Evolutionary conservation across 2,888 invertebrate genomes (phyloP).

Genomic region (Caenorhabditis sulstoni): DNA sequence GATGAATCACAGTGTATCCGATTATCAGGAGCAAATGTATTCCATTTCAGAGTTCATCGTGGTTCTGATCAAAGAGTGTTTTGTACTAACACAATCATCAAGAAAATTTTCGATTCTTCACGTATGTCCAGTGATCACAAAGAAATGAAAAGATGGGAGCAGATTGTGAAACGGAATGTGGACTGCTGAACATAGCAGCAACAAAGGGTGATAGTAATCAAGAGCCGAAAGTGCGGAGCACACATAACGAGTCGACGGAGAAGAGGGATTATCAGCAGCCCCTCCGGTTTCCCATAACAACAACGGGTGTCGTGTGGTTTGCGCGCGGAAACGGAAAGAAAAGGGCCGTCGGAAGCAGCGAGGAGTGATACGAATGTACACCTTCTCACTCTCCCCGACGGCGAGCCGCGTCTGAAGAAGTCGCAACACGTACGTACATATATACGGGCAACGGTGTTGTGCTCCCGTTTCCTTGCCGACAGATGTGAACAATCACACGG

Average conservation of each 20-base stretch:
- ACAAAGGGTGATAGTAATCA: not conserved
- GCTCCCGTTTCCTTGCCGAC: slow-evolving; percentile 45
- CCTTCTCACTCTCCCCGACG: slow-evolving; percentile 10
- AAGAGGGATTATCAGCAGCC: slow-evolving; percentile 30
- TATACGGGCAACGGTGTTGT: slow-evolving; percentile 33
- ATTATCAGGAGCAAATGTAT: not conserved
- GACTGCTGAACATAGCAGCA: too few relatives aligned
- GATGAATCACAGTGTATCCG: not conserved
- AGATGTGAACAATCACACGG: slow-evolving; percentile 21
- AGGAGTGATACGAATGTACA: slow-evolving; percentile 35
- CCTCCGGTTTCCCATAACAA: slow-evolving; percentile 49
- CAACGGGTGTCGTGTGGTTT: slow-evolving; percentile 16
- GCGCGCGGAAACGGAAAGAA: slow-evolving; percentile 34
- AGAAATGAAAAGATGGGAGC: too few relatives aligned
- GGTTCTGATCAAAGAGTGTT: too few relatives aligned
- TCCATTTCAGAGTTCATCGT: too few relatives aligned
- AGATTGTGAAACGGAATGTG: too few relatives aligned
- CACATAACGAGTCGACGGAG: not conserved
- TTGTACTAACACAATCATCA: too few relatives aligned
- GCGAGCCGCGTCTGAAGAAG: slow-evolving; percentile 2
- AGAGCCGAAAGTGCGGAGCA: slow-evolving; percentile 11
- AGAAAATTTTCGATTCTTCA: too few relatives aligned
- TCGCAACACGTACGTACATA: slow-evolving; percentile 26
- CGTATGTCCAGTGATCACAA: too few relatives aligned
- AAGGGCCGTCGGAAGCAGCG: not conserved